Conservation (phyloP, 2,797 vertebrate genomes). For the Lepus townsendii region DNA sequence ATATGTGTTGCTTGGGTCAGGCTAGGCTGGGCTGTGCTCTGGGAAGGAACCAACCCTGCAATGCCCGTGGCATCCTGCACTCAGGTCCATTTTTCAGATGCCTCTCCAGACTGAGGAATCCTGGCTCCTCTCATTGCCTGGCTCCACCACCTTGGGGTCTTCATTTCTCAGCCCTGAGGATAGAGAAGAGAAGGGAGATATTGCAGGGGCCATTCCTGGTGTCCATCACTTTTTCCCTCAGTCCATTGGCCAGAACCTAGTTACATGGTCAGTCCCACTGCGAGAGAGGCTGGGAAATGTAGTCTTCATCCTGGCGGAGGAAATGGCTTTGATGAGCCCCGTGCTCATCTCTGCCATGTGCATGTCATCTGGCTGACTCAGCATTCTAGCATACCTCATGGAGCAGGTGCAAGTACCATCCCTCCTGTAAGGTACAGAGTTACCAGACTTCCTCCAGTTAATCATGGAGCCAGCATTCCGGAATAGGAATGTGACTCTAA, state of each 20-base stretch:
- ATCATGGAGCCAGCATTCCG: not conserved
- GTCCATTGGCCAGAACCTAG: too few species aligned
- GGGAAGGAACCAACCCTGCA: not conserved
- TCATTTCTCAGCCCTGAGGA: not conserved
- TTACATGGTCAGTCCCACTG: not conserved
- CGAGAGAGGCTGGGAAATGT: not conserved
- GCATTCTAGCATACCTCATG: not conserved
- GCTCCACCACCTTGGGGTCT: not conserved
- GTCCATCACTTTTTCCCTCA: not conserved
- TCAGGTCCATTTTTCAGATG: not conserved
- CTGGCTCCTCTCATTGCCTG: not conserved
- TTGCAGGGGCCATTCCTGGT: not conserved
- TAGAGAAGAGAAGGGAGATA: not conserved
- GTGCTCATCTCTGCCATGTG: not conserved
- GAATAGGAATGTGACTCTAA: not conserved
- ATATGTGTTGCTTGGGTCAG: not conserved
- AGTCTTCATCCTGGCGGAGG: not conserved
- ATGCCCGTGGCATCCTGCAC: rapidly evolving
- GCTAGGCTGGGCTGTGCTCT: too few species aligned
- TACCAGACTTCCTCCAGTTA: not conserved
- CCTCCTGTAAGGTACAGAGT: not conserved
- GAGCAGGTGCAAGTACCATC: not conserved
- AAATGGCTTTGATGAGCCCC: not conserved
- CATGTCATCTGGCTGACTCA: not conserved
- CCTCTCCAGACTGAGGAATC: not conserved